phyloP scores from a whole-genome alignment of 2,888 invertebrate genomes.

The Dryococelus australis region DNA sequence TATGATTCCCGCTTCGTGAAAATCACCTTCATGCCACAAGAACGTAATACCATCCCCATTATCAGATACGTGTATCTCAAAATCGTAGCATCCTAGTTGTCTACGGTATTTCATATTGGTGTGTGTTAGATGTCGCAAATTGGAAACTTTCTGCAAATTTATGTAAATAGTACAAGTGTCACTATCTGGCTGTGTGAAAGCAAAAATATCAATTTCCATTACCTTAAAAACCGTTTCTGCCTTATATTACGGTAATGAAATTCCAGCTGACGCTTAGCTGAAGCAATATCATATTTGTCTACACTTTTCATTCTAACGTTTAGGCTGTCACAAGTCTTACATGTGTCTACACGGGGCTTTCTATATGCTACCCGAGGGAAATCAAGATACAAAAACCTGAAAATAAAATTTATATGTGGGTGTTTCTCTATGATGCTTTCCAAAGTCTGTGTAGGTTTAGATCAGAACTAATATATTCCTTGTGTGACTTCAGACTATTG shows the following conservation, averaged over 20 bases:
- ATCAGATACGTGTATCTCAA: constrained; percentile 47
- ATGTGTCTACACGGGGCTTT: background rate
- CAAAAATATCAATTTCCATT: background rate
- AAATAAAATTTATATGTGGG: background rate
- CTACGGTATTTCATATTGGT: constrained; percentile 52
- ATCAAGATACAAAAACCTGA: background rate
- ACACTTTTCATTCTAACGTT: background rate
- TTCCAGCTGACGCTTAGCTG: background rate
- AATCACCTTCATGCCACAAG: constrained; percentile 49
- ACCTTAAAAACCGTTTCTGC: background rate
- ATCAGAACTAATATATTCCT: no score
- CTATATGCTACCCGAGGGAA: no score
- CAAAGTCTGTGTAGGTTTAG: background rate
- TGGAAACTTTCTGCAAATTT: constrained; percentile 53
- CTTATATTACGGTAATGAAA: background rate
- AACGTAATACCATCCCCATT: constrained; percentile 47
- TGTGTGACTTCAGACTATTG: background rate
- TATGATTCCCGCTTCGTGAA: constrained; percentile 49
- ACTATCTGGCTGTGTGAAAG: constrained; percentile 46
- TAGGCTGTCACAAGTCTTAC: background rate
- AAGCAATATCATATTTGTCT: background rate
- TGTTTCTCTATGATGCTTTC: background rate
- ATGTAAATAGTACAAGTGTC: constrained; percentile 44
- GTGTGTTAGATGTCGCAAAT: constrained; percentile 50
- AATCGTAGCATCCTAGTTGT: constrained; percentile 50